Evolutionary conservation across 1,140 invertebrate genomes (phyloP).

Genomic region (Ericerus pela): DNA sequence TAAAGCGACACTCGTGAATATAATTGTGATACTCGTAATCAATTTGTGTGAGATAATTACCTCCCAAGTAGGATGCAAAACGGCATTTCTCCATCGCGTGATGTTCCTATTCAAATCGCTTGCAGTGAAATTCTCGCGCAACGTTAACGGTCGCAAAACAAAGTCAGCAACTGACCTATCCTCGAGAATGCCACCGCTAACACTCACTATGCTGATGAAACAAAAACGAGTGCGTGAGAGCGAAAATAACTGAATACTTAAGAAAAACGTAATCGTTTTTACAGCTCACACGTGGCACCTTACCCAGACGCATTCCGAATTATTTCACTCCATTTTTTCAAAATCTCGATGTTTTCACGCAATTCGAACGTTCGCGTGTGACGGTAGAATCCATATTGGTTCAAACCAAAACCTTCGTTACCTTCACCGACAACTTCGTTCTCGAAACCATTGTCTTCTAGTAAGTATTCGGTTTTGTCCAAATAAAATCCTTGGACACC

Average conservation of each 20-base stretch:
- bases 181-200: slow-evolving; percentile 5
- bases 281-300: not conserved
- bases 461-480: slow-evolving; percentile 28
- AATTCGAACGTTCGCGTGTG: slow-evolving; percentile 15
- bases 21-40: no score
- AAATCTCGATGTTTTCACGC: slow-evolving; percentile 13
- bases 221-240: not conserved
- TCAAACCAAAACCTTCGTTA: not conserved
- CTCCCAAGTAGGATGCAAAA: not conserved
- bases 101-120: not conserved
- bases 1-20: no score
- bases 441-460: slow-evolving; percentile 25
- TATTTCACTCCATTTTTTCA: slow-evolving; percentile 27
- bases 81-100: not conserved
- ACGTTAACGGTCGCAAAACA: slow-evolving; percentile 3
- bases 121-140: slow-evolving; percentile 11
- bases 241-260: not conserved
- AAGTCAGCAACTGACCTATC: slow-evolving; percentile 1
- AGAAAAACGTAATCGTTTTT: not conserved
- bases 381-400: slow-evolving; percentile 2
- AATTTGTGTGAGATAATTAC: not conserved
- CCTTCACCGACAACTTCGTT: slow-evolving; percentile 8
- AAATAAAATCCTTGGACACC: slow-evolving; percentile 37
- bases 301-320: slow-evolving; percentile 20
- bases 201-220: slow-evolving; percentile 14